Evolutionary conservation across 2,888 invertebrate genomes (phyloP).

Genomic region (Rhingia rostrata): DNA sequence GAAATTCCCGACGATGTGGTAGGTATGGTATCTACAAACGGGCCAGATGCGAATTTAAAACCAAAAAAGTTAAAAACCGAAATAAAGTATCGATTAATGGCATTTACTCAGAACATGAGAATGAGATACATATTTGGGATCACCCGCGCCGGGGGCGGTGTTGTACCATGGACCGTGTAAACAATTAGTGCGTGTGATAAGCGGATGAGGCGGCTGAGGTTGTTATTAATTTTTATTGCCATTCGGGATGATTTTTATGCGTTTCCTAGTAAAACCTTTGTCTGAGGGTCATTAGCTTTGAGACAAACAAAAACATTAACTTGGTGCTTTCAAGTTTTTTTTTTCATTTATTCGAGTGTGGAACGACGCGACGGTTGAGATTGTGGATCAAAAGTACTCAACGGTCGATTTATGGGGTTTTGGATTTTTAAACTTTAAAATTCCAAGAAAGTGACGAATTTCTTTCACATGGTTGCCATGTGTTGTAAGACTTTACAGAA

Average conservation of each 20-base stretch:
- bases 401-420: neutral
- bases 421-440: constrained; percentile 2
- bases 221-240: constrained; percentile 65
- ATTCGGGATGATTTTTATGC: constrained; percentile 47
- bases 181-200: constrained; percentile 36
- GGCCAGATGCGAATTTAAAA: neutral
- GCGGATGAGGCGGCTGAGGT: constrained; percentile 12
- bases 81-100: constrained; percentile 48
- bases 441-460: no score
- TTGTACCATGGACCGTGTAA: constrained; percentile 12
- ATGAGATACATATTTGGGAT: constrained; percentile 32
- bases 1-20: constrained; percentile 3
- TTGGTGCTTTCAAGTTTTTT: constrained; percentile 5
- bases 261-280: constrained; percentile 51
- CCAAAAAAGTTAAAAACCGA: neutral
- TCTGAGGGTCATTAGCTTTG: constrained; percentile 7
- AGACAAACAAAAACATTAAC: constrained; percentile 10
- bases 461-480: neutral
- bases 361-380: constrained; percentile 7
- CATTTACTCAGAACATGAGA: constrained; percentile 40
- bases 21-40: neutral
- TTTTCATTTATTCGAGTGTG: neutral
- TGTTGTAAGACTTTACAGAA: constrained; percentile 17
- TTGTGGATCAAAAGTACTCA: no score
- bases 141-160: neutral